Evolutionary conservation across 1,140 invertebrate species (phyloP).

Genomic region (Scaptomyza montana): DNA sequence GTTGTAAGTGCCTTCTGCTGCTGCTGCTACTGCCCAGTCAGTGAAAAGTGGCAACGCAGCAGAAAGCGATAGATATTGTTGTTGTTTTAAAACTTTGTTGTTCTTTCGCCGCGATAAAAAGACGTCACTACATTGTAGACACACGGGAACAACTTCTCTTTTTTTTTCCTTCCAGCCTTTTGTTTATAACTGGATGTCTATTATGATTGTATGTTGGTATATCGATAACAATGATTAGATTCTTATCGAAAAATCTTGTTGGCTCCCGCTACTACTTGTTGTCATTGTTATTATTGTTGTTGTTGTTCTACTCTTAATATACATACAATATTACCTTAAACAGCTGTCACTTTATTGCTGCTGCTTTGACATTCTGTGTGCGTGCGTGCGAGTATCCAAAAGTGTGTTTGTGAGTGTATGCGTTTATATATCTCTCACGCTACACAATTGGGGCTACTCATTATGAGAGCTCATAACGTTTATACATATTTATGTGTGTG

Average conservation of each 20-base stretch:
- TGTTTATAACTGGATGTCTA: constrained; percentile 17
- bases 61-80: constrained; percentile 18
- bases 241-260: constrained; percentile 19
- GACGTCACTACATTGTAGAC: constrained; percentile 32
- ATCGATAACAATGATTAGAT: constrained; percentile 17
- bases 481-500: constrained; percentile 8
- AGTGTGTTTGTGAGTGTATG: constrained; percentile 31
- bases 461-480: constrained; percentile 42
- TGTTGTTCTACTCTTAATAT: constrained; percentile 35
- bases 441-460: constrained; percentile 45
- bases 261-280: constrained; percentile 55
- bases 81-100: constrained; percentile 4
- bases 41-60: constrained; percentile 70
- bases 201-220: background rate
- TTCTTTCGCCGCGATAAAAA: background rate
- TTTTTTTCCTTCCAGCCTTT: background rate
- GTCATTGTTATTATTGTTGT: constrained; percentile 52
- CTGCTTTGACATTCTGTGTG: constrained; percentile 33
- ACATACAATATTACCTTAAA: constrained; percentile 62
- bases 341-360: constrained; percentile 66
- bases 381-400: constrained; percentile 5
- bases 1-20: constrained; percentile 26
- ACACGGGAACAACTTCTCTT: constrained; percentile 4
- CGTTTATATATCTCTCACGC: background rate
- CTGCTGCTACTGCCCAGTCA: constrained; percentile 39